Percentiles rank a stretch among this genome's conserved stretches.
Evolutionary conservation across 2,888 invertebrate species (phyloP).

Genomic region (Allacma fusca): DNA sequence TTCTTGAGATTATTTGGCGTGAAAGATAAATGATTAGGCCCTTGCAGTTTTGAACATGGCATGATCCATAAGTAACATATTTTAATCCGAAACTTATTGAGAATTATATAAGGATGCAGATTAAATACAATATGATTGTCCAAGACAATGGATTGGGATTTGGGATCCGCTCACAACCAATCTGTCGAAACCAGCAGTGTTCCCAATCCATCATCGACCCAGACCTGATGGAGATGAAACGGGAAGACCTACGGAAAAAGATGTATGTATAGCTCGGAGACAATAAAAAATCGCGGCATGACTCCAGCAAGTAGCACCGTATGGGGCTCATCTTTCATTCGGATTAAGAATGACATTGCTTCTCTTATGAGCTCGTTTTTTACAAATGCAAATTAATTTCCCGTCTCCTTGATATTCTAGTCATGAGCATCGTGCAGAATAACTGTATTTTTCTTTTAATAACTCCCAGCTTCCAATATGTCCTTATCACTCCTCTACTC

Average conservation of each 20-base stretch:
- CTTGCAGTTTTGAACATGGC: no score
- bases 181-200: background rate
- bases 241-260: no score
- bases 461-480: no score
- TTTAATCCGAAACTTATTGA: no score
- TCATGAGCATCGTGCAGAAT: background rate
- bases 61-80: no score
- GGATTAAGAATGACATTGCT: conserved; percentile 17
- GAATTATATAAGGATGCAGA: no score
- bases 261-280: background rate
- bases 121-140: background rate
- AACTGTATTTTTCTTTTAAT: conserved; percentile 4
- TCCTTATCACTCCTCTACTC: no score
- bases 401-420: background rate
- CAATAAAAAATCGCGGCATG: conserved; percentile 10
- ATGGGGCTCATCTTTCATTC: conserved; percentile 9
- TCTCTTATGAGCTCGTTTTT: background rate
- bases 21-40: no score
- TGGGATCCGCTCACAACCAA: background rate
- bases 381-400: conserved; percentile 10
- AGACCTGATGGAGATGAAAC: no score
- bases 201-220: background rate
- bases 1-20: no score
- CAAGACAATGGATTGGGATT: background rate
- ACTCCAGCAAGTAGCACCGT: background rate